phyloP scores from a whole-genome alignment of 2,888 invertebrate genomes.

The Chrysodeixis includens region DNA sequence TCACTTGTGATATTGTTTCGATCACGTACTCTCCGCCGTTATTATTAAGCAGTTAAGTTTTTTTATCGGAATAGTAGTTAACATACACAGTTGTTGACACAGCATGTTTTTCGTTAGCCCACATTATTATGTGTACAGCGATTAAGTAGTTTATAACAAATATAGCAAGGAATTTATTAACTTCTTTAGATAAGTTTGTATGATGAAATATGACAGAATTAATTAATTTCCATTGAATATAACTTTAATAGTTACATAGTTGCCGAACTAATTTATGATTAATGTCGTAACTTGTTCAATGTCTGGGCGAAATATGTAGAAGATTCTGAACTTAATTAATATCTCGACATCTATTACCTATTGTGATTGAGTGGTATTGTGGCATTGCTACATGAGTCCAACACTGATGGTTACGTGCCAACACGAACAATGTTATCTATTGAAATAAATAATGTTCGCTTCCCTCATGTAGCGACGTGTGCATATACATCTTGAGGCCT shows the following conservation, averaged over 20 bases:
- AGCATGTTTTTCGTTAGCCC: constrained; percentile 14
- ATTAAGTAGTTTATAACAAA: constrained; percentile 31
- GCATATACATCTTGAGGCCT: constrained; percentile 41
- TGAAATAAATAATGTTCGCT: constrained; percentile 33
- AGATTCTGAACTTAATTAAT: not conserved
- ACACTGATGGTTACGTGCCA: not conserved
- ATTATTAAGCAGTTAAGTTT: constrained; percentile 55
- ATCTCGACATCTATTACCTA: constrained; percentile 3
- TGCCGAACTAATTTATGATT: constrained; percentile 18
- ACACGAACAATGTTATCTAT: constrained; percentile 29
- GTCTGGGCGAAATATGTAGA: constrained; percentile 1
- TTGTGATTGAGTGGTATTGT: constrained; percentile 6
- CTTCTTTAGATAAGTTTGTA: constrained; percentile 22
- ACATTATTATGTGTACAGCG: constrained; percentile 27
- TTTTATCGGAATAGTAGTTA: constrained; percentile 25
- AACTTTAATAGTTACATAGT: constrained; percentile 24
- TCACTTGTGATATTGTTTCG: constrained; percentile 72
- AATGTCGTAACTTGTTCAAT: constrained; percentile 3
- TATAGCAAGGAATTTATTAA: constrained; percentile 40
- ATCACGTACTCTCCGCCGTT: constrained; percentile 52
- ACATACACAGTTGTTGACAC: constrained; percentile 12
- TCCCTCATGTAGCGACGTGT: constrained; percentile 29
- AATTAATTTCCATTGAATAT: constrained; percentile 39
- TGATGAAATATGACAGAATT: constrained; percentile 47
- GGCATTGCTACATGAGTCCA: not conserved